Base-by-base conservation (phyloP, 2,797 vertebrate genomes). In the Centropyge bicolor region DNA sequence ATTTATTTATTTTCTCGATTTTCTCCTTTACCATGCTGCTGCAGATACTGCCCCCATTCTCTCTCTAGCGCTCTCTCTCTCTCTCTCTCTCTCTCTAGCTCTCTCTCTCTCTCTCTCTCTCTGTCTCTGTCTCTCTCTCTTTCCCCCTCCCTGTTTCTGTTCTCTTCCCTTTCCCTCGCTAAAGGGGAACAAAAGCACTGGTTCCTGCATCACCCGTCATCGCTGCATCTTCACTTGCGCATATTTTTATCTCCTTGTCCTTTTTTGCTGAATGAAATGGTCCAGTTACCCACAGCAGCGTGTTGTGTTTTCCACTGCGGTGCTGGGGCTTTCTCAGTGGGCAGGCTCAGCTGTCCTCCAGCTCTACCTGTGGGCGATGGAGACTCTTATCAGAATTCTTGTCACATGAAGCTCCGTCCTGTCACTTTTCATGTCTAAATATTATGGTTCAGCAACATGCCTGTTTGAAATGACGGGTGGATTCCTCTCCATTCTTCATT, bases 1-100 rank as follows among this genome's bases (percentile, higher is more conserved):
- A 91, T 95, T 93, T 93, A 94, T 95, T 94, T 94, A 93, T 95
- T 94, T 94, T 80, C 89, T 82, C 90, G 89, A 90, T 93, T 93
- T 93, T 93, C 87, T 92, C 81, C 84, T 92, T 90, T 90, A 92
- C 91, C 87, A 89, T 90, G 92, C 94, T 86, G 94, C 95, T 93
- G 95, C 94, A 95, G 95, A 93, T 92, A 90, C 85, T 81, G 77
- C 88, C 90, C 89, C 72, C 49, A 10, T 82, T 73, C 75, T 16
- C 66, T 66, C 77, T 67, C 81, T 74, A 66, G 27, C 5, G 17
- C 7, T 9, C n/a, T 27, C 65, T 20, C 16, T 11, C 66, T 24
- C 59, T 6, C n/a, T 14, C 83, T 90, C 90, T 67, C 84, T 83
- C 79, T 48, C n/a, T 14, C 83, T 90, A 90, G 65, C 84, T 83